These are phyloP conservation scores for Steinernema carpocapsae DNA, from an alignment of 2,888 invertebrate species.

Conservation along the genomic window DNA sequence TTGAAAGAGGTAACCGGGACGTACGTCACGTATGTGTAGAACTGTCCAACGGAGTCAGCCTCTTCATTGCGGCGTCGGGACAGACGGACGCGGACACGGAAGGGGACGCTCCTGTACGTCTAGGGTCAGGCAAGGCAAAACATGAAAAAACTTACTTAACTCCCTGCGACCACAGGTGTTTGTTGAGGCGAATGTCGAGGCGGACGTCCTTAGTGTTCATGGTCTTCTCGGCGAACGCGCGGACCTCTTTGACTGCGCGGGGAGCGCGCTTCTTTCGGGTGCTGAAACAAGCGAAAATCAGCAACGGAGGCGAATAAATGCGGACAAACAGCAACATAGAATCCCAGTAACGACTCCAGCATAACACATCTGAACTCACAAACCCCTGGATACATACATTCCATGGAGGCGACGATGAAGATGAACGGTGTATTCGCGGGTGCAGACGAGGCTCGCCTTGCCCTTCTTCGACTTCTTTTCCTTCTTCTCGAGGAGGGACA, in stretches of 20 bases:
- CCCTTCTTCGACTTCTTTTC: constrained; percentile 85
- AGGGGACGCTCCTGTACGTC: constrained; percentile 87
- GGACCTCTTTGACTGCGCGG: constrained; percentile 87
- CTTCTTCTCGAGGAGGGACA: constrained; percentile 57
- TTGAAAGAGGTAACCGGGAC: constrained; percentile 94
- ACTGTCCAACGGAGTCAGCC: constrained; percentile 95
- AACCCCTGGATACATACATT: constrained; percentile 72
- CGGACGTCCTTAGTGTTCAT: constrained; percentile 98
- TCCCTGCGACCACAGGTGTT: constrained; percentile 98
- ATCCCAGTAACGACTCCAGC: too few species aligned
- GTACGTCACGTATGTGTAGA: constrained; percentile 96
- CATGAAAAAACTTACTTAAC: constrained; percentile 78
- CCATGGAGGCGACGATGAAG: constrained; percentile 96
- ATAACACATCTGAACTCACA: too few species aligned
- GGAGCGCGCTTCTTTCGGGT: constrained; percentile 97
- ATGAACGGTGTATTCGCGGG: constrained; percentile 97
- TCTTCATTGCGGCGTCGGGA: constrained; percentile 97
- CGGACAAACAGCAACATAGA: too few species aligned
- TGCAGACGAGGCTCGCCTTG: constrained; percentile 97
- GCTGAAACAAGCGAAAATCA: constrained; percentile 65
- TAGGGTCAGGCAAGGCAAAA: neutral
- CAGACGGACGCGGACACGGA: constrained; percentile 92
- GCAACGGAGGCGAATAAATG: too few species aligned
- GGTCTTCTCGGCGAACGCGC: constrained; percentile 89
- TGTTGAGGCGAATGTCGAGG: constrained; percentile 95